Percentiles rank a stretch among this genome's conserved stretches.
Evolutionary conservation across 2,888 invertebrate genomes (phyloP).

Genomic region (Amiota minor): DNA sequence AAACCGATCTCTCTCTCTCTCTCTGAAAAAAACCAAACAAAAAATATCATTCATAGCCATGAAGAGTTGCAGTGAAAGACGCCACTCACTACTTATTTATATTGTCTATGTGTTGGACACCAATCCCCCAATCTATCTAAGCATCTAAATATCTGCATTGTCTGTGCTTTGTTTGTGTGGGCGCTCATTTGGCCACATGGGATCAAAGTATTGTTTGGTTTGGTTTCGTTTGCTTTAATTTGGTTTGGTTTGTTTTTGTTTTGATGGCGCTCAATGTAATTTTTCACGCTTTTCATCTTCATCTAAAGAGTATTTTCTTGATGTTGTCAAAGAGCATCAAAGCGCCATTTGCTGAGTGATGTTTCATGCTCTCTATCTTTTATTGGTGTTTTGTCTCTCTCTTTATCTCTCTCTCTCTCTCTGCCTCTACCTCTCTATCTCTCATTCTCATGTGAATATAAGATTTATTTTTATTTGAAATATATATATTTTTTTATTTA

Average conservation of each 20-base stretch:
- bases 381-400: too few relatives aligned
- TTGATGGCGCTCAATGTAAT: constrained; percentile 13
- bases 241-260: neutral
- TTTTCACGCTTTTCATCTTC: neutral
- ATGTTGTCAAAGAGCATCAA: neutral
- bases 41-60: too few relatives aligned
- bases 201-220: constrained; percentile 1
- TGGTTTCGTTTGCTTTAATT: neutral
- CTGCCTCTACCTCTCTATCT: neutral
- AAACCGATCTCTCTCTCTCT: too few relatives aligned
- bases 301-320: too few relatives aligned
- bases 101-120: neutral
- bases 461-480: constrained; percentile 37
- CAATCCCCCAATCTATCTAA: neutral
- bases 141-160: neutral
- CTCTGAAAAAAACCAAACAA: too few relatives aligned
- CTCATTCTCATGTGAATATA: neutral
- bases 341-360: neutral
- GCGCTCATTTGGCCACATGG: constrained; percentile 20
- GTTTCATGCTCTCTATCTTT: too few relatives aligned
- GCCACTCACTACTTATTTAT: neutral
- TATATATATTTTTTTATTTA: constrained; percentile 41
- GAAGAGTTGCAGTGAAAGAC: too few relatives aligned
- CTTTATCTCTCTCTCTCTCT: too few relatives aligned
- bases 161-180: constrained; percentile 2